These are phyloP conservation scores for Formica aserva DNA, from an alignment of 2,888 invertebrate species.

Conservation along the genomic window DNA sequence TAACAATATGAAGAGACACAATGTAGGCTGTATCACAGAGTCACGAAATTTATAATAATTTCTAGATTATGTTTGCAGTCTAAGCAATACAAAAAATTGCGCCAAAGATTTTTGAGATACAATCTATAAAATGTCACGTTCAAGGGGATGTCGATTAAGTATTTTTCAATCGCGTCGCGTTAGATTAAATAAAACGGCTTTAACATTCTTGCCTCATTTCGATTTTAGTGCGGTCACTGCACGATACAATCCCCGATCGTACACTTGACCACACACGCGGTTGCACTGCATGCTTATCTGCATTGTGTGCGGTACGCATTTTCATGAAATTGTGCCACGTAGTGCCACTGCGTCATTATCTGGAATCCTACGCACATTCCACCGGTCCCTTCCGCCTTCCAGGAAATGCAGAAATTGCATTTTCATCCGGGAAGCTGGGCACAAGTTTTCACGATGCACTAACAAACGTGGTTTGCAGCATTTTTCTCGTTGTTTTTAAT, in stretches of 20 bases:
- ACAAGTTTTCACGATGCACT: conserved; percentile 36
- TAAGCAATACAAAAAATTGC: background rate
- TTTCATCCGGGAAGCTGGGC: conserved; percentile 12
- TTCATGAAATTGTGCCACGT: conserved; percentile 50
- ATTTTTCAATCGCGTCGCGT: background rate
- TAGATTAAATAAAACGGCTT: background rate
- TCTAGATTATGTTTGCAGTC: background rate
- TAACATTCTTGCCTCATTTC: conserved; percentile 8
- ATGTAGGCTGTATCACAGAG: background rate
- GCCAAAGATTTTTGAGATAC: background rate
- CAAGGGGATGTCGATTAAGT: background rate
- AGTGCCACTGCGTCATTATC: conserved; percentile 41
- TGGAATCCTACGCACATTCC: conserved; percentile 27
- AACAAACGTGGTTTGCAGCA: conserved; percentile 35
- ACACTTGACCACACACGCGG: background rate
- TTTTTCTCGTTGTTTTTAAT: conserved; percentile 30
- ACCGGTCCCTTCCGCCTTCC: conserved; percentile 24
- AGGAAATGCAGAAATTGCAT: conserved; percentile 51
- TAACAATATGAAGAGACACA: background rate
- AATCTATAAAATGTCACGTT: background rate
- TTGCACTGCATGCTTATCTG: background rate
- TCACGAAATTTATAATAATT: background rate
- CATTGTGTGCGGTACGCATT: conserved; percentile 20
- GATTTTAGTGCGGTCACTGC: background rate
- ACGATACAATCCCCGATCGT: conserved; percentile 10